A percentile compares a stretch with the other conserved stretches of the same genome.
These are phyloP conservation scores for Solea senegalensis DNA, from an alignment of 2,113 vertebrate genomes.

Conservation along the genomic window DNA sequence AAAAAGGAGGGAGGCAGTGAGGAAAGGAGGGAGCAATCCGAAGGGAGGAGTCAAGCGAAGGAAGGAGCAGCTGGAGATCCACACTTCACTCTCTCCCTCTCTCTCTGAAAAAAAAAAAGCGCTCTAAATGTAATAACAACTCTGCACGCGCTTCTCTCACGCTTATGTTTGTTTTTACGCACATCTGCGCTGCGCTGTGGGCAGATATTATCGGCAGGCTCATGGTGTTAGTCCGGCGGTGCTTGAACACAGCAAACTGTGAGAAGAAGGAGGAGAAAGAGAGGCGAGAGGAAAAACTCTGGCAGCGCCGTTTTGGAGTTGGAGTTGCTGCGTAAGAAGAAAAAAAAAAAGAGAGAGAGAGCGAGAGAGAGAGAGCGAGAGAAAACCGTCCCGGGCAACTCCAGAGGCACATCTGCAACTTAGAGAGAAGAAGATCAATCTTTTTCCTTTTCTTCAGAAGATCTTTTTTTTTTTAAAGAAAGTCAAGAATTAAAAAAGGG, in stretches of 20 bases:
- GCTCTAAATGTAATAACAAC: slow-evolving; percentile 77
- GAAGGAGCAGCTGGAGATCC: slow-evolving; percentile 85
- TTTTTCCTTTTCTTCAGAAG: slow-evolving; percentile 31
- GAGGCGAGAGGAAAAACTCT: slow-evolving; percentile 69
- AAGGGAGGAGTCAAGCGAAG: slow-evolving; percentile 85
- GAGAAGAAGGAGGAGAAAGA: slow-evolving; percentile 69
- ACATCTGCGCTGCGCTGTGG: slow-evolving; percentile 55
- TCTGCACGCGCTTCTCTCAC: slow-evolving; percentile 67
- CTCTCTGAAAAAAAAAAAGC: slow-evolving; percentile 70
- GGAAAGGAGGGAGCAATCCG: slow-evolving; percentile 75
- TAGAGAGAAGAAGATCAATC: slow-evolving; percentile 29
- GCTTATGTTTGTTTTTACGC: slow-evolving; percentile 62
- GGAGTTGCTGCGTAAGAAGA: slow-evolving; percentile 69
- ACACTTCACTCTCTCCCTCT: slow-evolving; percentile 76
- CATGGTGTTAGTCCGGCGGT: slow-evolving; percentile 58
- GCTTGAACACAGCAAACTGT: slow-evolving; percentile 63
- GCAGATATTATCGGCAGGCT: slow-evolving; percentile 63
- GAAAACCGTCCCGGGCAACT: slow-evolving; percentile 61
- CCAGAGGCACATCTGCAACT: slow-evolving; percentile 74
- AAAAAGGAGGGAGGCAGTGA: slow-evolving; percentile 71
- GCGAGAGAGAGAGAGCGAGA: neutral
- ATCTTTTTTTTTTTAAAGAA: slow-evolving; percentile 16
- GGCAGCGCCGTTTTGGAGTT: slow-evolving; percentile 75
- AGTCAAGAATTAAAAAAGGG: slow-evolving; percentile 49
- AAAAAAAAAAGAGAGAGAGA: slow-evolving; percentile 13